phyloP scores from a whole-genome alignment of 2,113 vertebrate species.

The Elaphurus davidianus region DNA sequence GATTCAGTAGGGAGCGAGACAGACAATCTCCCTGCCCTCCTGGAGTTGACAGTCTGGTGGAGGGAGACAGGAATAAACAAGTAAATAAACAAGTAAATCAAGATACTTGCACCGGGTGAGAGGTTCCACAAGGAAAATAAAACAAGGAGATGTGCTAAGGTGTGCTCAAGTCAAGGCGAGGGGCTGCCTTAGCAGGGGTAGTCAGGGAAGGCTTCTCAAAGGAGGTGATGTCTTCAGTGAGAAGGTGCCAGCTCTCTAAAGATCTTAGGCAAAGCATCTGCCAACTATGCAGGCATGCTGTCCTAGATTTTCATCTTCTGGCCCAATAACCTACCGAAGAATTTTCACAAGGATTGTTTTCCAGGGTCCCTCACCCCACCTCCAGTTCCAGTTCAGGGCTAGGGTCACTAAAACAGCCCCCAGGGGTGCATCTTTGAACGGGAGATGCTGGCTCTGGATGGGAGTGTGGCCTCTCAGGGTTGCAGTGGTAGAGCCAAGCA shows the following conservation, averaged over 20 bases:
- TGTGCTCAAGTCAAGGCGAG: rapidly evolving
- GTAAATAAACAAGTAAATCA: background rate
- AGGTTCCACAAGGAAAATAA: background rate
- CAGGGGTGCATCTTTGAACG: background rate
- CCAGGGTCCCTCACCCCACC: background rate
- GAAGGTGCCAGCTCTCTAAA: background rate
- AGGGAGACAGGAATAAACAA: background rate
- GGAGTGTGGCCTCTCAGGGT: background rate
- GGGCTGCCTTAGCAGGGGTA: background rate
- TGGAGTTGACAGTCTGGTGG: background rate
- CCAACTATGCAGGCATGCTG: background rate
- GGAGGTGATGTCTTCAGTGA: background rate
- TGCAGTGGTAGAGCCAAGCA: background rate
- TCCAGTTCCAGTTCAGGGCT: background rate
- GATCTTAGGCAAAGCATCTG: background rate
- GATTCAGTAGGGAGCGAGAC: background rate
- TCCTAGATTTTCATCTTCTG: background rate
- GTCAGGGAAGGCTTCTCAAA: background rate
- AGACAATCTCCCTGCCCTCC: background rate
- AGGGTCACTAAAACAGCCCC: background rate
- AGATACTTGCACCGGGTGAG: background rate
- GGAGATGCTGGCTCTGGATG: background rate
- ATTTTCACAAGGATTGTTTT: background rate
- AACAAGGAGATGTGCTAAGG: background rate
- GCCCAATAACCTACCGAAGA: background rate